phyloP scores from a whole-genome alignment of 2,113 vertebrate genomes.

The Suncus etruscus region DNA sequence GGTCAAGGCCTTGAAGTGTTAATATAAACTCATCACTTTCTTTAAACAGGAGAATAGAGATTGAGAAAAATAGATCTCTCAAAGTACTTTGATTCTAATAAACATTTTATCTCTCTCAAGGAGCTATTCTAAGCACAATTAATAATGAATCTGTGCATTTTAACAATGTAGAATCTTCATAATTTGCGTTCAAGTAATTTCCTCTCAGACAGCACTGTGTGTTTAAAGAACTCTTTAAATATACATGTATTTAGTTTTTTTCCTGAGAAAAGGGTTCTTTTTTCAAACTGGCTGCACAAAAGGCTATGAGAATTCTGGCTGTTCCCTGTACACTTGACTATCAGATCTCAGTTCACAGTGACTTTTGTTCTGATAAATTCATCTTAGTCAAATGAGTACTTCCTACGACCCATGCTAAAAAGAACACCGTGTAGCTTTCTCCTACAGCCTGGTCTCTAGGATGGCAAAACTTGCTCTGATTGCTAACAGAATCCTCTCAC shows the following conservation, averaged over 20 bases:
- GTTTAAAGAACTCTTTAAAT: slow-evolving; percentile 54
- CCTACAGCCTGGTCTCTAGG: neutral
- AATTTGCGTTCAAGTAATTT: slow-evolving; percentile 56
- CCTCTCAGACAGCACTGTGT: slow-evolving; percentile 3
- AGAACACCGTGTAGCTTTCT: slow-evolving; percentile 42
- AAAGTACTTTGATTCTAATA: slow-evolving; percentile 52
- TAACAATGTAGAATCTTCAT: slow-evolving; percentile 43
- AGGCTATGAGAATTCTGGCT: slow-evolving; percentile 28
- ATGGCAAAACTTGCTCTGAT: neutral
- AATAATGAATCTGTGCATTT: slow-evolving; percentile 62
- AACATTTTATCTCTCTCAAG: slow-evolving; percentile 53
- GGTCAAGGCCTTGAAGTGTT: slow-evolving; percentile 62
- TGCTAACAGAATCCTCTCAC: neutral
- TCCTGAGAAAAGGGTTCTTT: slow-evolving; percentile 38
- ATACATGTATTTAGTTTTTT: slow-evolving; percentile 15
- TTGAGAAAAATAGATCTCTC: slow-evolving; percentile 52
- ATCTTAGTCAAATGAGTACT: neutral
- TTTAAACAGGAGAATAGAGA: slow-evolving; percentile 63
- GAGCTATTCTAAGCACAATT: slow-evolving; percentile 42
- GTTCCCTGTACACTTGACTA: neutral
- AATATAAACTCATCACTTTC: slow-evolving; percentile 65
- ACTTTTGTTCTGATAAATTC: slow-evolving; percentile 31
- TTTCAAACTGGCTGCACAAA: slow-evolving; percentile 42
- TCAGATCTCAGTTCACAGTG: neutral
- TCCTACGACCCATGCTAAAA: neutral